Percentiles rank a stretch among this genome's conserved stretches.
Conservation (phyloP, 1,140 invertebrate genomes). For the Conus ventricosus region DNA sequence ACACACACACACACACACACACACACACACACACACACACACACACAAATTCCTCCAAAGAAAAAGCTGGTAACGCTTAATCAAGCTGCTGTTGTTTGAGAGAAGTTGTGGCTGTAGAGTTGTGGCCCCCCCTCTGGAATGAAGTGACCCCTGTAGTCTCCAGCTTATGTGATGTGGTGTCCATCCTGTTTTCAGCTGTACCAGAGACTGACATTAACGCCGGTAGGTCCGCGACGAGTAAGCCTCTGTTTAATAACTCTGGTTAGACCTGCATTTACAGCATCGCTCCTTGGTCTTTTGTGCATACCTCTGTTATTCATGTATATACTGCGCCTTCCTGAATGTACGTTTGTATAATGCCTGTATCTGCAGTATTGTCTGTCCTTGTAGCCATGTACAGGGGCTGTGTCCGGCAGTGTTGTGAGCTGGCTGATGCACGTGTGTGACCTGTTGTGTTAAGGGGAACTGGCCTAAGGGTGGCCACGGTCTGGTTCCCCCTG, state of each 20-base stretch:
- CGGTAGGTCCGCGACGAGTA: slow-evolving; percentile 23
- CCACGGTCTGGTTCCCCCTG: too few species aligned
- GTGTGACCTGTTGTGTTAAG: too few species aligned
- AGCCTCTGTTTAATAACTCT: slow-evolving; percentile 15
- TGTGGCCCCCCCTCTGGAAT: neutral
- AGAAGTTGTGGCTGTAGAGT: neutral
- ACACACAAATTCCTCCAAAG: too few species aligned
- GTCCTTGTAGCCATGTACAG: neutral
- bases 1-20: too few species aligned
- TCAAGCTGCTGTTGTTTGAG: too few species aligned
- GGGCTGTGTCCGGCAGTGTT: neutral
- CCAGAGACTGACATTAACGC: slow-evolving; percentile 25
- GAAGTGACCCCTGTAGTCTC: too few species aligned
- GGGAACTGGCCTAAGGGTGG: too few species aligned
- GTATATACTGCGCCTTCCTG: neutral
- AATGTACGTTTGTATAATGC: neutral
- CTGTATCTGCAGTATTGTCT: neutral
- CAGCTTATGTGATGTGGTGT: too few species aligned
- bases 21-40: too few species aligned
- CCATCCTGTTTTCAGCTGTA: slow-evolving; percentile 14
- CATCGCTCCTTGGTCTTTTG: neutral
- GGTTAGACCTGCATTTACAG: neutral
- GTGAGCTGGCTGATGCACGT: too few species aligned
- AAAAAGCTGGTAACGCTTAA: too few species aligned
- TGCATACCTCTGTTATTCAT: neutral